Evolutionary conservation across 2,113 vertebrate species (phyloP).

Genomic region (Nymphicus hollandicus): DNA sequence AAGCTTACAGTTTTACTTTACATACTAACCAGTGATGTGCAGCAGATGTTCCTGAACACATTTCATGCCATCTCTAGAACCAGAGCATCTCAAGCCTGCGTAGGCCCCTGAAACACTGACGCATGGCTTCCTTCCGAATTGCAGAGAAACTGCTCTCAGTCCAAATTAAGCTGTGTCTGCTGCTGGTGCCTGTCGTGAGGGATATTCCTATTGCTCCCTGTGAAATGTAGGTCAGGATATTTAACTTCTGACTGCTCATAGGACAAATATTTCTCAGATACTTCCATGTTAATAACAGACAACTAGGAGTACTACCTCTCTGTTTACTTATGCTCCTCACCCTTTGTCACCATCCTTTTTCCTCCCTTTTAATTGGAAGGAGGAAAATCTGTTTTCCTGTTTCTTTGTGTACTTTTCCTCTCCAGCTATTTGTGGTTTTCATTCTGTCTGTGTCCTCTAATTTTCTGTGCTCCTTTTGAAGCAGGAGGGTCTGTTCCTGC

Average conservation of each 20-base stretch:
- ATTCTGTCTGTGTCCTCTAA: not conserved
- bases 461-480: not conserved
- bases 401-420: not conserved
- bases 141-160: not conserved
- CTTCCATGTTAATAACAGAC: not conserved
- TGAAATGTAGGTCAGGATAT: not conserved
- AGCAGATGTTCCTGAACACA: not conserved
- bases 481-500: not conserved
- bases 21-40: not conserved
- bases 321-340: not conserved
- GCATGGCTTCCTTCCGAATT: not conserved
- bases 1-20: not conserved
- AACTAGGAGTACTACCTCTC: not conserved
- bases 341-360: not conserved
- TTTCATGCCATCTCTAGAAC: not conserved
- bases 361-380: not conserved
- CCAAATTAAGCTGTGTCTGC: not conserved
- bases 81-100: not conserved
- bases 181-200: accelerated
- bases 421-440: not conserved
- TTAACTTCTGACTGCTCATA: not conserved
- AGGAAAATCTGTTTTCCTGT: not conserved
- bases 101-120: not conserved
- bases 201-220: not conserved
- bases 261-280: not conserved